These are phyloP conservation scores for Agrenia bidenticulata DNA, from an alignment of 2,888 invertebrate species.

Conservation along the genomic window DNA sequence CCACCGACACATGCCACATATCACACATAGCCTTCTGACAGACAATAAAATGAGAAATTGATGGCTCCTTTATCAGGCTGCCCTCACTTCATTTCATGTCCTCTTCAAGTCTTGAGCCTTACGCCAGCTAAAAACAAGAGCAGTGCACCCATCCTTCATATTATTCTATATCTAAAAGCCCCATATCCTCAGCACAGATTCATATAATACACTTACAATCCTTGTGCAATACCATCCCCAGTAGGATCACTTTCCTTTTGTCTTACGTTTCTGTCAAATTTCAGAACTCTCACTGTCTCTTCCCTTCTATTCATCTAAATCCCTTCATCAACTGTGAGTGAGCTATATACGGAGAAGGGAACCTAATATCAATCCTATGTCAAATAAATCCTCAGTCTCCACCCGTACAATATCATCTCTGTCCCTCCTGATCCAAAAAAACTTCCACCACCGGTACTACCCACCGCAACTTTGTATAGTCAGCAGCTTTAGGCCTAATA, in stretches of 20 bases:
- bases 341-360: too few relatives aligned
- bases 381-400: too few relatives aligned
- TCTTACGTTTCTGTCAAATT: too few relatives aligned
- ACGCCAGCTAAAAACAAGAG: not conserved
- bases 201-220: not conserved
- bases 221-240: too few relatives aligned
- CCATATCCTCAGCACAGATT: not conserved
- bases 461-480: too few relatives aligned
- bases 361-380: too few relatives aligned
- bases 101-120: not conserved
- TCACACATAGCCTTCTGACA: not conserved
- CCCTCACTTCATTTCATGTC: not conserved
- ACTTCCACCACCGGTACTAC: too few relatives aligned
- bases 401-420: too few relatives aligned
- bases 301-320: constrained; percentile 1
- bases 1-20: not conserved
- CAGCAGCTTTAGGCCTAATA: too few relatives aligned
- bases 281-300: not conserved
- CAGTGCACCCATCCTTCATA: not conserved
- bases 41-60: constrained; percentile 14
- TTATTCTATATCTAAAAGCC: not conserved
- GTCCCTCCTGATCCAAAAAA: too few relatives aligned
- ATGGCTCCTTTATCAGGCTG: not conserved
- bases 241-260: too few relatives aligned
- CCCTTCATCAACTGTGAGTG: not conserved